Conservation (phyloP, 92 coral and sea anemone genomes). For the Blastomussa wellsi region DNA sequence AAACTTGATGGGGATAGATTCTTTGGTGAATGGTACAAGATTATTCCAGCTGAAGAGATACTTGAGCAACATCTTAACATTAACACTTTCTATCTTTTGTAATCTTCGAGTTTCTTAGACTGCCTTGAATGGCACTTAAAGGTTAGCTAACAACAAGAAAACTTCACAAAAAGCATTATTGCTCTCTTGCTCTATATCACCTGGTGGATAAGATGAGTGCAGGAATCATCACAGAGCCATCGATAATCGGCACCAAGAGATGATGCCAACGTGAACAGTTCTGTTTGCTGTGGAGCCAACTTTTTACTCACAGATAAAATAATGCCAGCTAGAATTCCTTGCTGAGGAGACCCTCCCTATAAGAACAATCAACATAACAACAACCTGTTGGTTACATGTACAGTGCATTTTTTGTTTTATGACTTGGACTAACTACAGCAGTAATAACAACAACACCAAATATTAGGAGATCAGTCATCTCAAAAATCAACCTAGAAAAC, state of each 20-base stretch:
- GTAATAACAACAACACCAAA: too few relatives aligned
- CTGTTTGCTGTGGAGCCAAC: constrained; percentile 75
- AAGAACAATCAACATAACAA: not conserved
- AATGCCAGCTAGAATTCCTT: constrained; percentile 75
- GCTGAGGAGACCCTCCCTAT: not conserved
- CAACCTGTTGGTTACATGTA: not conserved
- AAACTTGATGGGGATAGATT: too few relatives aligned
- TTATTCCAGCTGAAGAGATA: too few relatives aligned
- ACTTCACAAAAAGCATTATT: too few relatives aligned
- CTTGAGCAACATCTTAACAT: too few relatives aligned
- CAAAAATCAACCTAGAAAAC: too few relatives aligned
- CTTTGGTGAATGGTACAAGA: too few relatives aligned
- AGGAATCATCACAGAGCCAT: constrained; percentile 83
- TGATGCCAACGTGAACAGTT: constrained; percentile 74
- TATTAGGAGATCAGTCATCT: too few relatives aligned
- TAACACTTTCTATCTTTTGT: too few relatives aligned
- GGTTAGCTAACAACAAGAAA: not conserved
- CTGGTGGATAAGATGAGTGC: constrained; percentile 96
- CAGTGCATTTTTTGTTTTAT: not conserved
- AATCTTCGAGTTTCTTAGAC: too few relatives aligned
- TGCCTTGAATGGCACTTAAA: too few relatives aligned
- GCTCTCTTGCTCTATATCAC: constrained; percentile 37
- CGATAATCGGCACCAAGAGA: constrained; percentile 95
- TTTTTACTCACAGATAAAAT: constrained; percentile 88
- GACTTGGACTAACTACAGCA: too few relatives aligned